phyloP scores from a whole-genome alignment of 2,113 vertebrate species.

The Syngnathoides biaculeatus region DNA sequence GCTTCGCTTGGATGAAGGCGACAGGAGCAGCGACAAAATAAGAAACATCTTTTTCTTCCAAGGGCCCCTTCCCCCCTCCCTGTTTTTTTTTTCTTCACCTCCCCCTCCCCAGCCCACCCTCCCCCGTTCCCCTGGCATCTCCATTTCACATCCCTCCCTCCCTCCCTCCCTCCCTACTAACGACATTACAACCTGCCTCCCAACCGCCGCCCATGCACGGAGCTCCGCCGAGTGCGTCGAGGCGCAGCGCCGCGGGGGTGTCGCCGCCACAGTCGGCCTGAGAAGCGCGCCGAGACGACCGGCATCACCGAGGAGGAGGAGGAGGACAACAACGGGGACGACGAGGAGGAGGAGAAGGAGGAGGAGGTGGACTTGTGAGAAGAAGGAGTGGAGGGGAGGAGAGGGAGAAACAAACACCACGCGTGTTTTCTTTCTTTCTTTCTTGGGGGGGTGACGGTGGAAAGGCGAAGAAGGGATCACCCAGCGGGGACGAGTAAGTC shows the following conservation, averaged over 20 bases:
- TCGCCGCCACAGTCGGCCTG: constrained; percentile 42
- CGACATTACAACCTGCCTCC: constrained; percentile 55
- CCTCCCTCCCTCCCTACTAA: constrained; percentile 16
- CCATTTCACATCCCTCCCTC: constrained; percentile 1
- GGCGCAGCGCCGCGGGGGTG: constrained; percentile 19
- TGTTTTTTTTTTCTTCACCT: neutral
- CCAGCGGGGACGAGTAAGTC: constrained; percentile 55
- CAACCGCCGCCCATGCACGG: constrained; percentile 38
- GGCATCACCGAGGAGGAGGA: constrained; percentile 35
- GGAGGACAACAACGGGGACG: constrained; percentile 15
- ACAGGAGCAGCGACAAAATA: constrained; percentile 15
- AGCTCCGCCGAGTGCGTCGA: constrained; percentile 28
- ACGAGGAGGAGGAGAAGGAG: constrained; percentile 23
- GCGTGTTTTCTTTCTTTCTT: neutral
- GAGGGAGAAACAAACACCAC: constrained; percentile 46
- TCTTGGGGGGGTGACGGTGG: neutral
- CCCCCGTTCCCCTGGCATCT: neutral
- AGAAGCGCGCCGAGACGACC: constrained; percentile 46
- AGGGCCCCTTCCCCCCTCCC: constrained; percentile 45
- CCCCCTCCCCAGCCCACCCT: constrained; percentile 33
- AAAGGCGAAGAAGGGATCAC: constrained; percentile 6
- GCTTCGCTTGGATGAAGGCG: constrained; percentile 25
- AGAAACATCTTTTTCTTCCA: neutral
- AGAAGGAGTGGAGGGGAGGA: constrained; percentile 29
- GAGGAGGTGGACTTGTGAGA: constrained; percentile 32